These are phyloP conservation scores for Corythoichthys haematopterus DNA, from an alignment of 2,113 vertebrate species.

Conservation along the genomic window DNA sequence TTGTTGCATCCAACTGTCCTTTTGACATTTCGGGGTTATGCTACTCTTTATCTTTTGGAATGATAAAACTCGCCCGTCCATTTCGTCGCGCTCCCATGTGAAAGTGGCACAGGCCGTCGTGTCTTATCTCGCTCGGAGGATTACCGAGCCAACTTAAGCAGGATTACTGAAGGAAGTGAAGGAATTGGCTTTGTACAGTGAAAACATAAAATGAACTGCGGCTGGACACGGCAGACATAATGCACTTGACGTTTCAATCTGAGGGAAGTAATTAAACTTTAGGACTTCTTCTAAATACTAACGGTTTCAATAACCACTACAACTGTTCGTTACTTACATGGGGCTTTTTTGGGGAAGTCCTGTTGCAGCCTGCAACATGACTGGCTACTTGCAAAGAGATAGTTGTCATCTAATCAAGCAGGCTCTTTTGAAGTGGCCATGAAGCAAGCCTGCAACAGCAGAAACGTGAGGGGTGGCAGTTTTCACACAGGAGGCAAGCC, in stretches of 20 bases:
- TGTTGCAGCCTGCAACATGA: too few species aligned
- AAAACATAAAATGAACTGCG: slow-evolving; percentile 33
- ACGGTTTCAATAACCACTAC: too few species aligned
- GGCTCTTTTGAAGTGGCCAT: too few species aligned
- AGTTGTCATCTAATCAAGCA: too few species aligned
- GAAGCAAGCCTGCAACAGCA: too few species aligned
- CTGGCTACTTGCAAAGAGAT: too few species aligned
- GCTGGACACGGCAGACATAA: slow-evolving; percentile 6
- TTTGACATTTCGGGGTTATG: neutral
- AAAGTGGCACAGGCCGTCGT: slow-evolving; percentile 47
- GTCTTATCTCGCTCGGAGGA: slow-evolving; percentile 48
- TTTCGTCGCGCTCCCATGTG: slow-evolving; percentile 24
- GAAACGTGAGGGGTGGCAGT: too few species aligned
- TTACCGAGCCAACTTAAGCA: slow-evolving; percentile 55
- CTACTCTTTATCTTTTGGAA: slow-evolving; percentile 5
- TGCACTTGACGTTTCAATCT: slow-evolving; percentile 32
- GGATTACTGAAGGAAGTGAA: slow-evolving; percentile 49
- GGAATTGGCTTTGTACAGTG: slow-evolving; percentile 44
- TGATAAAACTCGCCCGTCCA: slow-evolving; percentile 25
- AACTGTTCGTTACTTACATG: too few species aligned
- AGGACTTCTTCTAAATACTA: neutral
- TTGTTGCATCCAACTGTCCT: neutral
- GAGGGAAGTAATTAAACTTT: slow-evolving; percentile 12
- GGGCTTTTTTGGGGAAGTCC: too few species aligned
- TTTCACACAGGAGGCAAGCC: too few species aligned